phyloP scores from a whole-genome alignment of 2,113 vertebrate species.

The Pedionomus torquatus region DNA sequence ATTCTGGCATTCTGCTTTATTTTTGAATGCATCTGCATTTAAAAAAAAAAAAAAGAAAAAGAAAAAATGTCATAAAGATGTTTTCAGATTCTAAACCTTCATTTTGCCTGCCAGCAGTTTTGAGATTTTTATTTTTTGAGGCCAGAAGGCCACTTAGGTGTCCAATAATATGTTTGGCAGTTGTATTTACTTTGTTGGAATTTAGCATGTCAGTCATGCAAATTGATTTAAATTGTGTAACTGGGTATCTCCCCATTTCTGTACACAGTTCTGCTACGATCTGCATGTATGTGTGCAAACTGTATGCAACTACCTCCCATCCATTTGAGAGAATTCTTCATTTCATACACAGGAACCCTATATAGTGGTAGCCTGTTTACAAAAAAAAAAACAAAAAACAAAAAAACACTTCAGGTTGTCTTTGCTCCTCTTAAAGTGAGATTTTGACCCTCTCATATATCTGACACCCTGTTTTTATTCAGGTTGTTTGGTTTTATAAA shows the following conservation, averaged over 20 bases:
- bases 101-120: not conserved
- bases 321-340: not conserved
- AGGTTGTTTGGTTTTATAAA: not conserved
- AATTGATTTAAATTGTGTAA: not conserved
- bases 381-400: not conserved
- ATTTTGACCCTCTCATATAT: not conserved
- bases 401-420: not conserved
- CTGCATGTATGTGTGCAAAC: not conserved
- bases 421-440: not conserved
- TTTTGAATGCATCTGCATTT: not conserved
- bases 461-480: not conserved
- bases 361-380: not conserved
- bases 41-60: not conserved
- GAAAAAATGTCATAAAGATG: not conserved
- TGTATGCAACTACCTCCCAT: not conserved
- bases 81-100: not conserved
- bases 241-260: not conserved
- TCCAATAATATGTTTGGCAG: not conserved
- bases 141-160: not conserved
- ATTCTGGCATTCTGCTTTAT: not conserved
- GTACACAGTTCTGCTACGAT: not conserved
- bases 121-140: not conserved
- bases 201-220: not conserved
- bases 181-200: not conserved
- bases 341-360: not conserved